phyloP scores from a whole-genome alignment of 1,140 invertebrate genomes.

The Brachionus manjavacas region DNA sequence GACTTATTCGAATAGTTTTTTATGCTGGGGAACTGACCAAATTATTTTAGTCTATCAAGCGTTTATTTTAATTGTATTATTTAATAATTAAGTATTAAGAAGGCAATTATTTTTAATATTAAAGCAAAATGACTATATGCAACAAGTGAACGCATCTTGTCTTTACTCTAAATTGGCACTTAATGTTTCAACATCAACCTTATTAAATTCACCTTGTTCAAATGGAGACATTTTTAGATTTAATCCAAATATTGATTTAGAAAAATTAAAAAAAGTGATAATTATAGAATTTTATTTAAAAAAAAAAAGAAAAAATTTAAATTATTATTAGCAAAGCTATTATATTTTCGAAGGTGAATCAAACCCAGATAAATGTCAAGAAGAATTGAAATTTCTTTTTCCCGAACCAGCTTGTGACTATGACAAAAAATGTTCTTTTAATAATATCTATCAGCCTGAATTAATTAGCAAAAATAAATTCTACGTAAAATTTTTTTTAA shows the following conservation, averaged over 20 bases:
- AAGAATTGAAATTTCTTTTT: constrained; percentile 1
- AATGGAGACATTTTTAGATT: constrained; percentile 10
- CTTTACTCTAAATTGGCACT: not conserved
- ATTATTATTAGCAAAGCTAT: not conserved
- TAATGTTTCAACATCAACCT: not conserved
- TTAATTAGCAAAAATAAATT: constrained; percentile 20
- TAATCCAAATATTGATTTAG: not conserved
- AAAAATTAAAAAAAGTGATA: constrained; percentile 12
- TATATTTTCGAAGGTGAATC: constrained; percentile 1
- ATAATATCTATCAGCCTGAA: not conserved
- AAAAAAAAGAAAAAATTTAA: not conserved
- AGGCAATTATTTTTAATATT: not conserved
- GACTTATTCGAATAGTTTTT: constrained; percentile 3
- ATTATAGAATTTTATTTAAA: not conserved
- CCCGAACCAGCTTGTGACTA: not conserved
- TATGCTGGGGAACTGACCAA: constrained; percentile 38
- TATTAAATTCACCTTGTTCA: constrained; percentile 19
- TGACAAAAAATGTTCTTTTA: not conserved
- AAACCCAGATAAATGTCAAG: not conserved
- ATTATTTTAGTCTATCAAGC: constrained; percentile 33
- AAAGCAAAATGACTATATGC: constrained; percentile 7
- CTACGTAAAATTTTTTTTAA: not conserved
- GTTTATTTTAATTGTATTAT: not conserved
- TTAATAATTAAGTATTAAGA: not conserved
- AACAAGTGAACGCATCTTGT: not conserved